These are phyloP conservation scores for Nymphalis c-album DNA, from an alignment of 2,888 invertebrate species.

Conservation along the genomic window DNA sequence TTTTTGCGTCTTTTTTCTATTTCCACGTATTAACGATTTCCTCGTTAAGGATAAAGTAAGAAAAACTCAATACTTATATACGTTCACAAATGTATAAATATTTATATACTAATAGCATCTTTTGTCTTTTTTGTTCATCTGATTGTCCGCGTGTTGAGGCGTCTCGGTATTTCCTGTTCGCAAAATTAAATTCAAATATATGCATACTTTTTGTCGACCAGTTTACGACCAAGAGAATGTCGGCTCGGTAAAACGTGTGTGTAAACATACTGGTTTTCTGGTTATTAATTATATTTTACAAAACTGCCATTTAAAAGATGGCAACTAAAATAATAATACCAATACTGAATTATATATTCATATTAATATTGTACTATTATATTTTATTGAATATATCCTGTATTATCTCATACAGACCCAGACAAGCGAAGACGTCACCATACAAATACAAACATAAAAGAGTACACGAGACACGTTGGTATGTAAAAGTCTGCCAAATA, in stretches of 20 bases:
- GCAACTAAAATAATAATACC: neutral
- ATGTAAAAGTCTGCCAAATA: conserved; percentile 40
- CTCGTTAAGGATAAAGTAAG: conserved; percentile 24
- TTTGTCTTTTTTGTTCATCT: conserved; percentile 50
- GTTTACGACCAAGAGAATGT: conserved; percentile 51
- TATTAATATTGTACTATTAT: neutral
- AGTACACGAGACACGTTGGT: conserved; percentile 31
- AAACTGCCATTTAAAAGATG: neutral
- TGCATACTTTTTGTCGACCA: conserved; percentile 75
- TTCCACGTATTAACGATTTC: conserved; percentile 22
- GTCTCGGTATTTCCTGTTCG: conserved; percentile 74
- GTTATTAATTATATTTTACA: conserved; percentile 28
- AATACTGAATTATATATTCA: neutral
- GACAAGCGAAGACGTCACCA: conserved; percentile 16
- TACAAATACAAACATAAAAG: conserved; percentile 27
- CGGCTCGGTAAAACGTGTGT: conserved; percentile 34
- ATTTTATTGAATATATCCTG: neutral
- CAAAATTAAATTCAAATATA: conserved; percentile 76
- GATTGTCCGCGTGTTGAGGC: conserved; percentile 51
- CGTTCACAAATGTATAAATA: conserved; percentile 29
- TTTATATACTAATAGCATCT: conserved; percentile 43
- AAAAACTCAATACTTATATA: conserved; percentile 27
- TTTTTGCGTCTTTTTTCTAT: conserved; percentile 13
- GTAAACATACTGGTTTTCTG: conserved; percentile 51
- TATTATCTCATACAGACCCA: conserved; percentile 15